These are phyloP conservation scores for Galleria mellonella DNA, from an alignment of 1,140 invertebrate genomes.

Conservation along the genomic window DNA sequence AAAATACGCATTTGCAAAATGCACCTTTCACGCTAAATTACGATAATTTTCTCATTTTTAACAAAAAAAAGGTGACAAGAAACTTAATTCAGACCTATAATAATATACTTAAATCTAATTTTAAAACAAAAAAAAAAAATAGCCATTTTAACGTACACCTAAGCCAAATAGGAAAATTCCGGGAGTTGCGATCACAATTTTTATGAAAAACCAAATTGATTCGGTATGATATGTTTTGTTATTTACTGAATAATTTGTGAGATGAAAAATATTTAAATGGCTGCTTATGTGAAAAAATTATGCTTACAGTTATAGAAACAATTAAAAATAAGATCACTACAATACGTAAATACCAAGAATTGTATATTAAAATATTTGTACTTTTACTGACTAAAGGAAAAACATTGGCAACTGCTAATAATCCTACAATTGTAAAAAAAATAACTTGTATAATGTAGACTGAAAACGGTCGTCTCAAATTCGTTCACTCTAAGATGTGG, in stretches of 20 bases:
- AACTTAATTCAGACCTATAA: slow-evolving; percentile 59
- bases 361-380: slow-evolving; percentile 76
- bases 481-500: slow-evolving; percentile 73
- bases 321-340: slow-evolving; percentile 70
- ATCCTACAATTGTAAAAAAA: slow-evolving; percentile 73
- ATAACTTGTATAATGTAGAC: slow-evolving; percentile 73
- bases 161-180: slow-evolving; percentile 39
- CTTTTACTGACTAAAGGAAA: slow-evolving; percentile 77
- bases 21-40: slow-evolving; percentile 65
- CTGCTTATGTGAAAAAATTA: slow-evolving; percentile 64
- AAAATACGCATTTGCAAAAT: slow-evolving; percentile 66
- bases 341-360: slow-evolving; percentile 75
- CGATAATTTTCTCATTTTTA: slow-evolving; percentile 56
- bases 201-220: slow-evolving; percentile 48
- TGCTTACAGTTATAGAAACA: slow-evolving; percentile 71
- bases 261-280: slow-evolving; percentile 57
- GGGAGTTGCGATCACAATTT: slow-evolving; percentile 43
- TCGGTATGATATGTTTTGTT: slow-evolving; percentile 70
- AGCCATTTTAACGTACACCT: slow-evolving; percentile 57
- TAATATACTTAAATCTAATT: slow-evolving; percentile 68
- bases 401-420: slow-evolving; percentile 74
- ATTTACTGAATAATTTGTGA: slow-evolving; percentile 66
- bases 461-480: slow-evolving; percentile 72
- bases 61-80: slow-evolving; percentile 59
- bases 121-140: slow-evolving; percentile 54